Base-by-base conservation (phyloP, 2,113 vertebrate species). In the Gadus macrocephalus region DNA sequence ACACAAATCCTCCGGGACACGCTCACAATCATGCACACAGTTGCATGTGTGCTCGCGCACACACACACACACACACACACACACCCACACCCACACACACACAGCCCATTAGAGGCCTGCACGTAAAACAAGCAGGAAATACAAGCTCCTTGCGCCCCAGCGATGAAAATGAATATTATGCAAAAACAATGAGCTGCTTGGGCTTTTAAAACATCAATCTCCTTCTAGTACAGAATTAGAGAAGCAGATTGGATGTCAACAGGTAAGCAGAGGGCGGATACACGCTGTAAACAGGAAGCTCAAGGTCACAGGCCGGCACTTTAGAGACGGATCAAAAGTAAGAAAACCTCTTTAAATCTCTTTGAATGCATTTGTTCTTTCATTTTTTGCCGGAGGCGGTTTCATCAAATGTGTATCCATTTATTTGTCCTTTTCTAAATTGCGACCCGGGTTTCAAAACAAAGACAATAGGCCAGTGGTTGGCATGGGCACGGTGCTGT, bases 91-190 rank as follows among this genome's bases (percentile, higher is more conserved):
- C 66, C 69, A 15, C 67, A 67, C 4, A 70, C n/a, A 9, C 2
- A 63, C 19, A 75, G 71, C 82, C 87, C 83, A 88, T 89, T 89
- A 89, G 62, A 55, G 63, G 60, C n/a, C 67, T 62, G 65, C 77
- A 49, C 60, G 80, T 74, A 79, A 83, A 82, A 77, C 65, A 72
- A 78, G 78, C 60, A 80, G 83, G 88, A 88, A 89, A 89, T 69
- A 77, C 76, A 86, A 88, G 66, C 80, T 27, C 83, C 68, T 73
- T 14, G 62, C 25, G 53, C 78, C 75, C 77, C 77, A 67, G 76
- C 78, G 16, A 71, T 85, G 87, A 83, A 85, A 90, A 86, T 89
- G 72, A 89, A 89, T 84, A 89, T 86, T 86, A 89, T 88, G 86
- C 86, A 84, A 89, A 87, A 86, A 9, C 73, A 79, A 85, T 22